Evolutionary conservation across 2,113 vertebrate genomes (phyloP), one percentile per base, ranked within the genome.

Genomic region (Varanus salvator): DNA sequence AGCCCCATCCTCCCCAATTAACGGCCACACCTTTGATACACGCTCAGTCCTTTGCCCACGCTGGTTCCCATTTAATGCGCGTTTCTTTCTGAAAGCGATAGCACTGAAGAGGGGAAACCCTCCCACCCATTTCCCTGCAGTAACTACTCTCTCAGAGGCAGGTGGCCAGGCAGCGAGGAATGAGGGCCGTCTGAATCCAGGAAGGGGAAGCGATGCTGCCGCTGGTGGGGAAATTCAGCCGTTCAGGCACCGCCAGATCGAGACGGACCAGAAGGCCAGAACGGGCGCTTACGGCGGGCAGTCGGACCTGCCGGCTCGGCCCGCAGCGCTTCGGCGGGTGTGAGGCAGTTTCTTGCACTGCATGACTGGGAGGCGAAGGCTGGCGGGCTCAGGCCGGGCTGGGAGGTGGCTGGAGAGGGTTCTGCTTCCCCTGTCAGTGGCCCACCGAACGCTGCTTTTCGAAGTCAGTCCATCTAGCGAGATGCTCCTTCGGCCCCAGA

Each of bases 281-380:
- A 5, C 38, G 38, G 38, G 38, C 38, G 3, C 38, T 44, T 44
- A 3, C 21, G 38, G 38, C 3, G 38, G 2, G 38, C 2, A 44
- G 38, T 44, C 38, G 38, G 3, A 44, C 38, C 38, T 3, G 38
- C 38, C 38, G 38, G 3, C 38, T 44, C 38, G 38, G 38, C 38
- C 38, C 38, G 1, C 38, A 1, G 38, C 38, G 38, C 38, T 44
- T 44, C 38, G 38, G 38, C 38, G 38, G 38, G 38, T 44, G 2
- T 44, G 38, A 44, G 38, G n/a, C n/a, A n/a, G n/a, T n/a, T n/a
- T n/a, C n/a, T n/a, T n/a, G n/a, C n/a, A n/a, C n/a, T n/a, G n/a
- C n/a, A n/a, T n/a, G n/a, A n/a, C n/a, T n/a, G n/a, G 15, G 25
- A 31, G 4, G 9, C 1, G 3, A 3, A 54, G 50, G 3, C n/a